Conservation (phyloP, 2,113 vertebrate species). For the Felis catus region DNA sequence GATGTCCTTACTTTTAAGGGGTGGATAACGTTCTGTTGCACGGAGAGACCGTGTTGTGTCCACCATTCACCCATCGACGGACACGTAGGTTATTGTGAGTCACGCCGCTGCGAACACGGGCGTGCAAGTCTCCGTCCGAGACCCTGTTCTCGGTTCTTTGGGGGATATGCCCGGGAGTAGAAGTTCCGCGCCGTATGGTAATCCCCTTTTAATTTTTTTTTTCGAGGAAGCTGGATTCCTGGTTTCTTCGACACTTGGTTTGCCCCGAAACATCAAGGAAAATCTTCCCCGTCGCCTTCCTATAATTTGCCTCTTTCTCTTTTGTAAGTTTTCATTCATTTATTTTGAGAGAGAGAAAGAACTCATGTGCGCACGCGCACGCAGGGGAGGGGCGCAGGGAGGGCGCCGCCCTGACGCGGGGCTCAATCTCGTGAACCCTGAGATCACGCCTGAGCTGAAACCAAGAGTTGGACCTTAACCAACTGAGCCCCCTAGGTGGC, state of each 20-base stretch:
- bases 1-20: not conserved
- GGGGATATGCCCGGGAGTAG: not conserved
- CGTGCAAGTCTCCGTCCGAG: not conserved
- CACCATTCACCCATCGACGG: rapidly evolving
- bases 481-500: no score
- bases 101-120: not conserved
- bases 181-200: not conserved
- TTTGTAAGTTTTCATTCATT: no score
- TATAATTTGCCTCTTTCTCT: no score
- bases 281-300: not conserved
- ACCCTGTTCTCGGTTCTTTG: not conserved
- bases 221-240: not conserved
- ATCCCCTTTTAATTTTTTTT: not conserved
- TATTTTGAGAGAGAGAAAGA: no score
- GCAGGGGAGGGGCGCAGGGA: no score
- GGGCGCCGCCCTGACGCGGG: no score
- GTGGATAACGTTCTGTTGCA: rapidly evolving
- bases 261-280: not conserved
- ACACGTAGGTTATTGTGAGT: not conserved
- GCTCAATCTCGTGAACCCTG: no score
- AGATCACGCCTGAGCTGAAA: no score
- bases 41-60: not conserved
- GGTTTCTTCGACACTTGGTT: not conserved
- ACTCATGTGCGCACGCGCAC: no score
- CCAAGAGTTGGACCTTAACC: no score